These are phyloP conservation scores for Formica exsecta DNA, from an alignment of 1,140 invertebrate genomes.

Conservation along the genomic window DNA sequence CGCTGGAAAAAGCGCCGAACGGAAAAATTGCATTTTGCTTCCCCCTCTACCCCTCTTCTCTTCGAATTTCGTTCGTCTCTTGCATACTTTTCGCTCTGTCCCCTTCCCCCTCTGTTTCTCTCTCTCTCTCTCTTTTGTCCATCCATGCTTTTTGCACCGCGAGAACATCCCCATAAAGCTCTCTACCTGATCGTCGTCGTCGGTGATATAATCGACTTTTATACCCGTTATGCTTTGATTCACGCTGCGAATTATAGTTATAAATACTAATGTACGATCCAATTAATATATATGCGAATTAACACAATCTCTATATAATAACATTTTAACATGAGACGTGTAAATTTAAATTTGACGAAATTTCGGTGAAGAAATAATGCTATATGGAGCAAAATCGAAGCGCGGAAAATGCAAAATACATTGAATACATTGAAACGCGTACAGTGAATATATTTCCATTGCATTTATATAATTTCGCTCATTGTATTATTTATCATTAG, in stretches of 20 bases:
- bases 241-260: slow-evolving; percentile 78
- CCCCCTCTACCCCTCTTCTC: neutral
- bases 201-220: slow-evolving; percentile 63
- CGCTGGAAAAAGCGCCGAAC: slow-evolving; percentile 76
- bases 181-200: slow-evolving; percentile 42
- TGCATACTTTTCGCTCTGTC: slow-evolving; percentile 25
- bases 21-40: slow-evolving; percentile 84
- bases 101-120: slow-evolving; percentile 6
- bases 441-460: slow-evolving; percentile 12
- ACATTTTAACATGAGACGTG: slow-evolving; percentile 38
- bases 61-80: slow-evolving; percentile 25
- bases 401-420: neutral
- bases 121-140: neutral
- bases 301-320: slow-evolving; percentile 45
- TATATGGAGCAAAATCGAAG: neutral
- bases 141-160: neutral
- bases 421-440: neutral
- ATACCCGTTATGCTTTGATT: slow-evolving; percentile 76
- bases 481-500: neutral
- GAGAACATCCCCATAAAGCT: slow-evolving; percentile 44
- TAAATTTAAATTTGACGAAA: slow-evolving; percentile 61
- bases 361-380: neutral
- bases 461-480: neutral
- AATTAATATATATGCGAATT: neutral
- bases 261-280: slow-evolving; percentile 83